A percentile compares a stretch with the other conserved stretches of the same genome.
Evolutionary conservation across 2,113 vertebrate species (phyloP).

Genomic region (Oreotragus oreotragus): DNA sequence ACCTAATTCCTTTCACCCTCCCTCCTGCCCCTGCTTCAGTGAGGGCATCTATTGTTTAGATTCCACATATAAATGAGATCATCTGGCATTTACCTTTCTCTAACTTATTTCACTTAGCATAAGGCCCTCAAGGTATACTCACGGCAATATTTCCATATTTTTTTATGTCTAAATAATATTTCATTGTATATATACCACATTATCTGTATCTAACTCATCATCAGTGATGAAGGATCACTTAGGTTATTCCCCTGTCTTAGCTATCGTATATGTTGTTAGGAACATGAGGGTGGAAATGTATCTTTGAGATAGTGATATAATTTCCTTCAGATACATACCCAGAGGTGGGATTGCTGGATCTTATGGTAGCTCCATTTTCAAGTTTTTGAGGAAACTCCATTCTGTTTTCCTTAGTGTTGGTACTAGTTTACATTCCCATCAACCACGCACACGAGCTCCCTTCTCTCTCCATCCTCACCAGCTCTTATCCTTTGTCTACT

Average conservation of each 20-base stretch:
- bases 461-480: neutral
- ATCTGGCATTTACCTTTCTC: neutral
- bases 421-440: neutral
- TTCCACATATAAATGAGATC: neutral
- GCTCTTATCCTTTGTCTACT: neutral
- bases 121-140: neutral
- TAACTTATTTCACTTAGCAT: neutral
- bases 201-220: neutral
- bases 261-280: neutral
- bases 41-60: neutral
- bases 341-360: neutral
- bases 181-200: neutral
- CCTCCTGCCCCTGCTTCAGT: neutral
- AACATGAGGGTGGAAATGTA: neutral
- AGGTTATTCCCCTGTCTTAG: neutral
- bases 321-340: neutral
- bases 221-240: neutral
- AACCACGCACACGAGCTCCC: neutral
- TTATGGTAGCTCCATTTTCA: neutral
- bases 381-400: neutral
- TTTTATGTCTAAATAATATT: neutral
- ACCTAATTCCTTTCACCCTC: neutral
- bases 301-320: neutral
- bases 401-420: neutral
- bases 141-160: neutral